phyloP scores from a whole-genome alignment of 2,888 invertebrate genomes.

The Siphlonurus alternatus region DNA sequence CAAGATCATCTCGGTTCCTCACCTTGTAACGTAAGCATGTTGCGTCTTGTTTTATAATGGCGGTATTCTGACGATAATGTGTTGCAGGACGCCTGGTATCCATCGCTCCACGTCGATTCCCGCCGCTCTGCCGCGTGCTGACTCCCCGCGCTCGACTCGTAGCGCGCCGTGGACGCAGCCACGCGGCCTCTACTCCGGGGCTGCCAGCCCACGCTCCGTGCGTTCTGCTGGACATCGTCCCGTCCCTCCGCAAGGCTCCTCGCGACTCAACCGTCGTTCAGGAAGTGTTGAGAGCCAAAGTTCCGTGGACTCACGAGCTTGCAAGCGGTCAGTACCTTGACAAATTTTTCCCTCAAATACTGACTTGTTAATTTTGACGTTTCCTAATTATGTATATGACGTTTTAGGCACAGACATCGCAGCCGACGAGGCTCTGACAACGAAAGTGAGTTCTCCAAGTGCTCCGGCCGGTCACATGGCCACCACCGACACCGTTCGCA shows the following conservation, averaged over 20 bases:
- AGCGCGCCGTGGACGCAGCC: conserved; percentile 66
- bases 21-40: conserved; percentile 24
- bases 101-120: conserved; percentile 19
- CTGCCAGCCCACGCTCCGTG: conserved; percentile 65
- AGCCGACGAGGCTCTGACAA: conserved; percentile 74
- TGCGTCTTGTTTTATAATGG: neutral
- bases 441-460: conserved; percentile 75
- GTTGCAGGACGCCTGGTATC: conserved; percentile 7
- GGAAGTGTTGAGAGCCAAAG: conserved; percentile 82
- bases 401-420: conserved; percentile 58
- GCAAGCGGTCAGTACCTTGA: conserved; percentile 40
- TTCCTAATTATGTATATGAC: too few species aligned
- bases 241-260: conserved; percentile 16
- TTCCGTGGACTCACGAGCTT: conserved; percentile 66
- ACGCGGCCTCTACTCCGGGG: conserved; percentile 54
- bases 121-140: conserved; percentile 17
- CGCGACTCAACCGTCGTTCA: conserved; percentile 23
- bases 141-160: conserved; percentile 55
- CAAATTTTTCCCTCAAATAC: too few species aligned
- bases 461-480: conserved; percentile 62
- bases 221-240: conserved; percentile 41
- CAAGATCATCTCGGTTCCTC: conserved; percentile 37
- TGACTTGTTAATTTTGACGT: too few species aligned
- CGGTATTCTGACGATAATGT: neutral
- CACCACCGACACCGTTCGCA: conserved; percentile 58